Percentiles rank a stretch among this genome's conserved stretches.
Conservation (phyloP, 23 tunicate species). For the Styela clava region DNA sequence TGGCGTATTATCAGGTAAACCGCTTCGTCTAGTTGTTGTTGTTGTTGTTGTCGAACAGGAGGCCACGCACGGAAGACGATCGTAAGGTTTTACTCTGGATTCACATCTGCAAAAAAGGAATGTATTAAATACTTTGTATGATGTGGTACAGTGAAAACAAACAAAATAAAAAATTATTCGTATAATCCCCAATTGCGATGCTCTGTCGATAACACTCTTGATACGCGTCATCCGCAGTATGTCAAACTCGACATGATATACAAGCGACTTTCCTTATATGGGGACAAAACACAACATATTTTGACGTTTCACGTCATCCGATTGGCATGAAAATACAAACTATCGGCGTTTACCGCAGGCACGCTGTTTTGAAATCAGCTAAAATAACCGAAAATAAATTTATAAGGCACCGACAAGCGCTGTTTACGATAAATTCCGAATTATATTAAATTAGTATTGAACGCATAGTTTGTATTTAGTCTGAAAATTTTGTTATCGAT, state of each 20-base stretch:
- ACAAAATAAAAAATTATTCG: background rate
- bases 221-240: background rate
- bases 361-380: background rate
- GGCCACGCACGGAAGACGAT: constrained; percentile 56
- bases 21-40: background rate
- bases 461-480: background rate
- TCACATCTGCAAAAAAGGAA: constrained; percentile 51
- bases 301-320: background rate
- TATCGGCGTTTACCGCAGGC: background rate
- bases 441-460: background rate
- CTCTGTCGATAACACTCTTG: background rate
- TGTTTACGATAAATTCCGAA: background rate
- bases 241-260: background rate
- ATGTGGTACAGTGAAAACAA: no score
- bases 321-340: background rate
- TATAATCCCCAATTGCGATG: background rate
- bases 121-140: background rate
- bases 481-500: background rate
- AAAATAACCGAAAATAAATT: no score
- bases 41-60: constrained; percentile 40
- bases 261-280: background rate
- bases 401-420: no score
- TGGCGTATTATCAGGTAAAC: background rate
- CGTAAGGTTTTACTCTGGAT: constrained; percentile 45
- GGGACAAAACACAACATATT: background rate